A percentile compares a stretch with the other conserved stretches of the same genome.
Evolutionary conservation across 2,888 invertebrate species (phyloP).

Genomic region (Tachina grossa): DNA sequence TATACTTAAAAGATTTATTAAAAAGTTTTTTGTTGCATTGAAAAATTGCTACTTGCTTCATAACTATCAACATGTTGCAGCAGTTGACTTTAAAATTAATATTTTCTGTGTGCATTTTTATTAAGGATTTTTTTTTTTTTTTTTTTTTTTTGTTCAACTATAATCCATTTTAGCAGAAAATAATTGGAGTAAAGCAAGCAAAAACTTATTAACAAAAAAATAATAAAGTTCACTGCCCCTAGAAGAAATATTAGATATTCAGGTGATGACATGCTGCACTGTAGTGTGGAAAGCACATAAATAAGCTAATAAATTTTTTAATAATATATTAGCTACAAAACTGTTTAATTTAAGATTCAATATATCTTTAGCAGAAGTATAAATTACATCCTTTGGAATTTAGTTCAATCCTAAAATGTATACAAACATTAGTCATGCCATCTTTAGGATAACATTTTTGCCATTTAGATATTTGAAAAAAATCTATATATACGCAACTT

Average conservation of each 20-base stretch:
- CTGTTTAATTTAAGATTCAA: too few species aligned
- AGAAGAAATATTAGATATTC: neutral
- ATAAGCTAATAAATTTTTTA: too few species aligned
- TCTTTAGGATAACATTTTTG: too few species aligned
- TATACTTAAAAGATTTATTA: slow-evolving; percentile 11
- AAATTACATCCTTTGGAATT: too few species aligned
- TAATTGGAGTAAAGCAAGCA: neutral
- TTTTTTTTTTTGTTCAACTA: neutral
- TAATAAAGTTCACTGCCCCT: slow-evolving; percentile 9
- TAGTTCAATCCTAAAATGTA: too few species aligned
- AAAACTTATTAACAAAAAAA: neutral
- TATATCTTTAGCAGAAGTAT: too few species aligned
- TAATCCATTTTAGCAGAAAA: neutral
- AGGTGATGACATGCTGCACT: neutral
- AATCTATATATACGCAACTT: too few species aligned
- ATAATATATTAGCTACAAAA: too few species aligned
- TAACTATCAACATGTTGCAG: neutral
- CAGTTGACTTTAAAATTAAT: neutral
- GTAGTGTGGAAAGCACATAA: neutral
- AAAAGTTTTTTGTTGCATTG: neutral
- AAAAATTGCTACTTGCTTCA: neutral
- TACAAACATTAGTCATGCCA: too few species aligned
- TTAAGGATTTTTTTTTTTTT: neutral
- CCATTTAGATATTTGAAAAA: too few species aligned
- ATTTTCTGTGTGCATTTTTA: too few species aligned